Conservation (phyloP, 2,888 invertebrate species). For the Macrosiphum euphorbiae region DNA sequence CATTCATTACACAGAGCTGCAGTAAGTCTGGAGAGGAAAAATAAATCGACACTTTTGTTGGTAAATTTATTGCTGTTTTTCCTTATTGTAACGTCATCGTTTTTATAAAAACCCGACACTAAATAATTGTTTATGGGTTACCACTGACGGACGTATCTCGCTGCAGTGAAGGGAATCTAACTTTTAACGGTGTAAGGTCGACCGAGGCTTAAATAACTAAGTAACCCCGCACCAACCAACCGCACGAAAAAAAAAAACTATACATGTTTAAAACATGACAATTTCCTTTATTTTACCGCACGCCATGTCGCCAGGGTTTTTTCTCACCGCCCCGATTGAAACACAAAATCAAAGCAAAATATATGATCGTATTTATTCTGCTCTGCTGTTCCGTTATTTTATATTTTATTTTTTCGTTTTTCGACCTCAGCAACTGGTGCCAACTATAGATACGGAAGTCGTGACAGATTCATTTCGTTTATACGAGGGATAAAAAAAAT, state of each 20-base stretch:
- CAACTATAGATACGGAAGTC: not conserved
- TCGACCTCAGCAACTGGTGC: not conserved
- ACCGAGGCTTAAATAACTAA: not conserved
- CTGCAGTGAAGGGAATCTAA: not conserved
- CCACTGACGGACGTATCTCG: not conserved
- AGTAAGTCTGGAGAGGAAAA: not conserved
- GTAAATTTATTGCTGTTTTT: conserved; percentile 23
- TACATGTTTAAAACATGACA: not conserved
- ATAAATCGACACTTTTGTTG: conserved; percentile 4
- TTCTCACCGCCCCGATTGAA: not conserved
- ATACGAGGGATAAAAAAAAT: not conserved
- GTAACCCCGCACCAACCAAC: not conserved
- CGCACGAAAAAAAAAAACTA: not conserved
- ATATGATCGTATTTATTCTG: not conserved
- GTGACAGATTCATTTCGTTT: not conserved
- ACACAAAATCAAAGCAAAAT: not conserved
- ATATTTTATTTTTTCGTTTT: not conserved
- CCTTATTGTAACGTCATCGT: not conserved
- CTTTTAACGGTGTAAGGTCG: not conserved
- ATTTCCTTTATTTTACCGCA: not conserved
- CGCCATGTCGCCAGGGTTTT: not conserved
- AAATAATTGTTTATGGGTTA: conserved; percentile 35
- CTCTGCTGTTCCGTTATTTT: not conserved
- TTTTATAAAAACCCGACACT: not conserved
- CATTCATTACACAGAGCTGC: not conserved